Evolutionary conservation across 35 echinoderm and acorn worm genomes (phyloP), one percentile per base, ranked within the genome.

Genomic region (Apostichopus parvimensis): DNA sequence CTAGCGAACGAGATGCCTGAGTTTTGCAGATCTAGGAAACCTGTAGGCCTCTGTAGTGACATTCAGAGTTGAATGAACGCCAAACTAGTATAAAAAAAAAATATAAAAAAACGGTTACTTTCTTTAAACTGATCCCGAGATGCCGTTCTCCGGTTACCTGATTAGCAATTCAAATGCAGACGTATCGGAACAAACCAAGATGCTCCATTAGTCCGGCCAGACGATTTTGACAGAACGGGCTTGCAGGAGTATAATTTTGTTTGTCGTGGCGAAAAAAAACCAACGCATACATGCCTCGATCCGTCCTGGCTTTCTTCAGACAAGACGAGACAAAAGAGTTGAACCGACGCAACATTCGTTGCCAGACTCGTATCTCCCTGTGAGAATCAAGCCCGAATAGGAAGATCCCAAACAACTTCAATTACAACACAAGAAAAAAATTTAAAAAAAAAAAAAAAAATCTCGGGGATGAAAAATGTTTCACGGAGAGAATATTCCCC

Each of bases 111-210:
- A 58, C 18, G 58, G 81, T 84, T 84, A 84, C 81, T 58, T 84
- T 55, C 58, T 75, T 75, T 58, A 84, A 84, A 84, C 55, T 58
- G 81, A 84, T 84, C 81, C 81, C 53, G 53, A 58, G 81, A 57
- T 84, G 54, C 13, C 15, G 71, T 55, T 84, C 81, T 84, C 81
- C 15, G 11, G 81, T 84, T 84, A 58, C 81, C 54, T 22, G 21
- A 84, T 84, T 84, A 58, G 81, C 81, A 84, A 84, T 84, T 84
- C 81, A 84, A 84, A 84, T 84, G 56, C 81, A 84, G 17, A 84
- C 81, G 57, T 84, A 84, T 84, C 57, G 56, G 81, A 84, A 84
- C 54, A 59, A 55, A 56, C 81, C 81, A 84, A 52, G 54, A 84
- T 84, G 81, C 81, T 84, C 81, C 81, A 84, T 84, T 84, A 84